Evolutionary conservation across 2,797 vertebrate species (phyloP).

Genomic region (Falco peregrinus): DNA sequence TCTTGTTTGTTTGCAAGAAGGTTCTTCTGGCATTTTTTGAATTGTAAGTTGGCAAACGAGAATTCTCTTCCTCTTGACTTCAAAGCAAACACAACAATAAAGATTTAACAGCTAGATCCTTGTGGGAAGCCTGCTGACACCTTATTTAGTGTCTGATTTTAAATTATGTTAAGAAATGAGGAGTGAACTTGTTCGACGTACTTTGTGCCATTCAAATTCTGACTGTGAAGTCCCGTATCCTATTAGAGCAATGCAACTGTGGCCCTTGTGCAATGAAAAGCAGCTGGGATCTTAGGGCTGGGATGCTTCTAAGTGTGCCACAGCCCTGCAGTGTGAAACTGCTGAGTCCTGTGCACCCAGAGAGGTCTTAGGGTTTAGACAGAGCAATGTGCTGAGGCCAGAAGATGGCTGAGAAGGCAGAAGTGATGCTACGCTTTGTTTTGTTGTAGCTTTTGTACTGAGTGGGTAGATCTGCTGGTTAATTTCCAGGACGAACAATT

Average conservation of each 20-base stretch:
- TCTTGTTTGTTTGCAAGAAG: slow-evolving; percentile 50
- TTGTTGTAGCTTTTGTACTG: not conserved
- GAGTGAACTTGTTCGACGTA: not conserved
- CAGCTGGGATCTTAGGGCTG: not conserved
- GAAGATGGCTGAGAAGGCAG: not conserved
- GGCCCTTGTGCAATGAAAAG: not conserved
- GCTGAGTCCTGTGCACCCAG: not conserved
- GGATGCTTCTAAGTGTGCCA: not conserved
- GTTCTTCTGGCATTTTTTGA: slow-evolving; percentile 44
- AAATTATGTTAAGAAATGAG: slow-evolving; percentile 26
- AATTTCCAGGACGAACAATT: not conserved
- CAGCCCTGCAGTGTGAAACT: not conserved
- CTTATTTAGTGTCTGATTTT: slow-evolving; percentile 44
- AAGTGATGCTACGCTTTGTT: not conserved
- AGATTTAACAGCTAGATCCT: slow-evolving; percentile 34
- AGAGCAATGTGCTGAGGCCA: not conserved
- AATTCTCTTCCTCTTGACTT: slow-evolving; percentile 31
- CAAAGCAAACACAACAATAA: slow-evolving; percentile 48
- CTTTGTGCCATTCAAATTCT: not conserved
- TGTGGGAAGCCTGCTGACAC: slow-evolving; percentile 39
- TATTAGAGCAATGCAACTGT: not conserved
- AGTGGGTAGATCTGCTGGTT: not conserved
- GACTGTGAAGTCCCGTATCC: not conserved
- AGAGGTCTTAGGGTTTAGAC: not conserved
- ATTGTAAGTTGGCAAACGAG: slow-evolving; percentile 51